Evolutionary conservation across 2,888 invertebrate genomes (phyloP).

Genomic region (Ptychoptera contaminata): DNA sequence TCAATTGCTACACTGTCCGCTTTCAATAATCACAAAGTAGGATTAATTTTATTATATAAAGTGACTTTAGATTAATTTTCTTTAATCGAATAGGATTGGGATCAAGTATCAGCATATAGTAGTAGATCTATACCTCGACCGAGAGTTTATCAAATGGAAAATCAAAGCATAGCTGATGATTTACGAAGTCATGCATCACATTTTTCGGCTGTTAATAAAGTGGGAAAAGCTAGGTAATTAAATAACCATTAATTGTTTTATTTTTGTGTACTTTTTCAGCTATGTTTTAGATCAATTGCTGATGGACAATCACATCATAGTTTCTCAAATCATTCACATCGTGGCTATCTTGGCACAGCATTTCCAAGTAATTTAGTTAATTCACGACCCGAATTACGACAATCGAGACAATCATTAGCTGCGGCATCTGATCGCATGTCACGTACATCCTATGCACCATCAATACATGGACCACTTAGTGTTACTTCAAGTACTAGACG

Average conservation of each 20-base stretch:
- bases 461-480: constrained; percentile 43
- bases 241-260: constrained; percentile 15
- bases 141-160: constrained; percentile 62
- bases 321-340: constrained; percentile 66
- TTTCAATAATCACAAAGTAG: constrained; percentile 68
- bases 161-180: constrained; percentile 51
- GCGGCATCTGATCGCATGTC: constrained; percentile 70
- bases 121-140: constrained; percentile 79
- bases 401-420: constrained; percentile 72
- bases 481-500: constrained; percentile 47
- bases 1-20: constrained; percentile 72
- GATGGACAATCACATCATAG: constrained; percentile 84
- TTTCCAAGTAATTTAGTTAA: constrained; percentile 62
- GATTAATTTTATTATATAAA: not conserved
- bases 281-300: constrained; percentile 48
- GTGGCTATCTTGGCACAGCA: constrained; percentile 48
- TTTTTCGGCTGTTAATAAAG: constrained; percentile 47
- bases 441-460: constrained; percentile 52
- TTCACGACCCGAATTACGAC: constrained; percentile 63
- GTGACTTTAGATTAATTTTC: not conserved
- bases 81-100: constrained; percentile 45
- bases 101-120: constrained; percentile 81
- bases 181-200: constrained; percentile 49
- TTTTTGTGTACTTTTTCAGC: not conserved
- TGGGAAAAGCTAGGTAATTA: constrained; percentile 31